These are phyloP conservation scores for Melanogrammus aeglefinus DNA, from an alignment of 2,797 vertebrate species.

Conservation along the genomic window DNA sequence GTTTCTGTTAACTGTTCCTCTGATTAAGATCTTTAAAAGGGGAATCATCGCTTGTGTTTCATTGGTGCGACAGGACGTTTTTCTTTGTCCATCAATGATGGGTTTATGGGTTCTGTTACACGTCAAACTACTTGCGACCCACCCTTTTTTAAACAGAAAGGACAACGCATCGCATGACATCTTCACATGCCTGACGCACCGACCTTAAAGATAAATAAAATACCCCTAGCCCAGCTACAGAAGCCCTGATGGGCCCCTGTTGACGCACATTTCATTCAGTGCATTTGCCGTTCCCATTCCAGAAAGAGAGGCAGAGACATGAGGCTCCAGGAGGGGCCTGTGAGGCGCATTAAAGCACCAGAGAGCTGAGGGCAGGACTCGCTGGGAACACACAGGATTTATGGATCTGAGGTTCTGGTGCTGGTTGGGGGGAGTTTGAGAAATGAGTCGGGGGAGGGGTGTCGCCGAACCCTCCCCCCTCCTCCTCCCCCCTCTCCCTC, in stretches of 20 bases:
- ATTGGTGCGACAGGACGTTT: background rate
- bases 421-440: constrained; percentile 13
- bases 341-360: constrained; percentile 37
- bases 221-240: constrained; percentile 29
- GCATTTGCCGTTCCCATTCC: constrained; percentile 32
- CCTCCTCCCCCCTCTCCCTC: background rate
- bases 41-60: no score
- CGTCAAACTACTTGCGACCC: background rate
- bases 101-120: background rate
- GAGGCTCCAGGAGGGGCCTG: background rate
- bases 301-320: constrained; percentile 19
- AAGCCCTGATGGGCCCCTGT: constrained; percentile 22
- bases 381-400: constrained; percentile 50
- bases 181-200: constrained; percentile 15
- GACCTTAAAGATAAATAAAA: constrained; percentile 13
- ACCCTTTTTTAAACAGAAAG: constrained; percentile 28
- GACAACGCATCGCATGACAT: constrained; percentile 19
- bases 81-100: background rate
- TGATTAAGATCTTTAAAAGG: background rate
- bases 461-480: constrained; percentile 14
- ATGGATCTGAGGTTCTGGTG: constrained; percentile 44
- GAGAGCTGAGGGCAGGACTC: constrained; percentile 42
- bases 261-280: constrained; percentile 53
- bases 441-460: background rate
- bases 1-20: background rate